Conservation (phyloP, 2,113 vertebrate species). For the Camelus bactrianus region DNA sequence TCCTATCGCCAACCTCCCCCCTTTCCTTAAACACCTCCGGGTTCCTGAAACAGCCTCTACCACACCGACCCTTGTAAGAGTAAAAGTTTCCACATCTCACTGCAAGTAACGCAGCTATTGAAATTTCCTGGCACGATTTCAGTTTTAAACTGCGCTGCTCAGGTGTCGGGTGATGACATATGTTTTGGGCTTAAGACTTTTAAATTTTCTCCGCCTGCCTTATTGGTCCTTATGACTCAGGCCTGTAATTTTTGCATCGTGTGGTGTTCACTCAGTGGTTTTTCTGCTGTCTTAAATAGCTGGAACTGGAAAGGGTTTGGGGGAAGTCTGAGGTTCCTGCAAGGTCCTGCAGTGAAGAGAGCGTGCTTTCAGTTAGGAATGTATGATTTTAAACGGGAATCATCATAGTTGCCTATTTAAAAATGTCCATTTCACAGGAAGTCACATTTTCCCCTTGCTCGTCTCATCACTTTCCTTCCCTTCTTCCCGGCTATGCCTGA, state of each 20-base stretch:
- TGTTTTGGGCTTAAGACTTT: constrained; percentile 42
- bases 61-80: neutral
- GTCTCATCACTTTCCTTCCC: no score
- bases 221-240: neutral
- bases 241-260: constrained; percentile 30
- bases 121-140: neutral
- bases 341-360: neutral
- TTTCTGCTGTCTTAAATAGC: neutral
- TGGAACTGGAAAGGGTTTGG: constrained; percentile 15
- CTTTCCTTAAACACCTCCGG: neutral
- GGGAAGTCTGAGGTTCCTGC: neutral
- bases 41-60: neutral
- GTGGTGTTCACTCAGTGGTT: neutral
- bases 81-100: neutral
- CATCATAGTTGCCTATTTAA: neutral
- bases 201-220: constrained; percentile 8
- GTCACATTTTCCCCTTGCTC: rapidly evolving
- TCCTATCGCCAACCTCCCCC: neutral
- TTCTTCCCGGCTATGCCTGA: neutral
- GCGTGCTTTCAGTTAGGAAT: neutral
- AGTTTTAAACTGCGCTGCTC: neutral
- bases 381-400: neutral
- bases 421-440: neutral
- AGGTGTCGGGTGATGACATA: neutral
- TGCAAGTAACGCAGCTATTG: neutral